phyloP scores from a whole-genome alignment of 2,888 invertebrate species.

The Chaetogeoica ovagalla region DNA sequence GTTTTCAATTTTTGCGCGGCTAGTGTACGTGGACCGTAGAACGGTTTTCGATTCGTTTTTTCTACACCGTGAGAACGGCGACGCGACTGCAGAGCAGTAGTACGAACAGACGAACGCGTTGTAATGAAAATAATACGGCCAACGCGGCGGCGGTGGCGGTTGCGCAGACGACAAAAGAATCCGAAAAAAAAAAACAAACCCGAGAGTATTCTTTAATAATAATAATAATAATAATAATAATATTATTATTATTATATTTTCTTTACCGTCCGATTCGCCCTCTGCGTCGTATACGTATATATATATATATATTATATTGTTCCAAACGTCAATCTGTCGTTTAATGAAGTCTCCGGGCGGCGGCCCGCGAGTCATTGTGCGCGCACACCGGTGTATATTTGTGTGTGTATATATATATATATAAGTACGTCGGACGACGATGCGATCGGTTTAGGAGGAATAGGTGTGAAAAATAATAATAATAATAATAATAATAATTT shows the following conservation, averaged over 20 bases:
- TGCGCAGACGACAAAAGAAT: constrained; percentile 50
- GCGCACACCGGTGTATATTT: not conserved
- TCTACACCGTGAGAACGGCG: constrained; percentile 39
- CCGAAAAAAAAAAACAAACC: constrained; percentile 36
- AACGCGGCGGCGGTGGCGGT: too few relatives aligned
- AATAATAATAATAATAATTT: constrained; percentile 33
- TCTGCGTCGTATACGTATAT: too few relatives aligned
- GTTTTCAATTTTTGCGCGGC: too few relatives aligned
- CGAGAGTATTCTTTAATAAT: not conserved
- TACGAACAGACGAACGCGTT: too few relatives aligned
- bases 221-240: constrained; percentile 18
- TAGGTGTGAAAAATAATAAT: constrained; percentile 53
- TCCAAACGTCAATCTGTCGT: constrained; percentile 53
- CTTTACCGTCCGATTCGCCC: constrained; percentile 41
- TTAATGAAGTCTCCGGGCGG: constrained; percentile 45
- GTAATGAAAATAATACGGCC: too few relatives aligned
- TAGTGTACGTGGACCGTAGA: too few relatives aligned
- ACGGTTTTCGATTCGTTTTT: too few relatives aligned
- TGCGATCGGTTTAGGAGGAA: constrained; percentile 47
- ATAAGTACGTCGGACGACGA: not conserved
- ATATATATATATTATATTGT: constrained; percentile 24
- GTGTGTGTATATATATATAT: not conserved
- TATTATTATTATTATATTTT: constrained; percentile 33
- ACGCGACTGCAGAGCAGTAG: not conserved
- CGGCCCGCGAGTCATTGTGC: constrained; percentile 28